A percentile compares a stretch with the other conserved stretches of the same genome.
phyloP scores from a whole-genome alignment of 2,113 vertebrate genomes.

The Tetraodon nigroviridis region DNA sequence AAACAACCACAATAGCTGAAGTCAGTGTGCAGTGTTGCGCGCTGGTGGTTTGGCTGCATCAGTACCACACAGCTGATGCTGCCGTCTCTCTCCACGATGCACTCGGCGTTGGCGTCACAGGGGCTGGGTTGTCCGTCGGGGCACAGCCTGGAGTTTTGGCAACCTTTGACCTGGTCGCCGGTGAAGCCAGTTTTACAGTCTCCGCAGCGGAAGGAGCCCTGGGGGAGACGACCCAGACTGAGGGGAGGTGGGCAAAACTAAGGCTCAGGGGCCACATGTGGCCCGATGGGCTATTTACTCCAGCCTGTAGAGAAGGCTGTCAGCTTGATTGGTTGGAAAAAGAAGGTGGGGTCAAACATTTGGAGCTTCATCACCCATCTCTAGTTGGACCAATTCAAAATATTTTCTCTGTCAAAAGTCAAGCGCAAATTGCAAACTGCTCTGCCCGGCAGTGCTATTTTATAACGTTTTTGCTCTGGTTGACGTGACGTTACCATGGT shows the following conservation, averaged over 20 bases:
- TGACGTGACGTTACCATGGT: conserved; percentile 78
- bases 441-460: too few species aligned
- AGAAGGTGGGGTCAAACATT: too few species aligned
- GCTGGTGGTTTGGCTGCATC: not conserved
- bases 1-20: not conserved
- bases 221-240: conserved; percentile 19
- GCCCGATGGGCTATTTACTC: too few species aligned
- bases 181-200: conserved; percentile 84
- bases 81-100: conserved; percentile 83
- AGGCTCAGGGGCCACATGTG: too few species aligned
- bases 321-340: too few species aligned
- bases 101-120: conserved; percentile 83
- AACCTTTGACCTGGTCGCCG: conserved; percentile 86
- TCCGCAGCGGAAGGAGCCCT: conserved; percentile 93
- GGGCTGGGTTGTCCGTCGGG: conserved; percentile 81
- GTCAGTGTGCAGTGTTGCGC: not conserved
- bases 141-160: conserved; percentile 78
- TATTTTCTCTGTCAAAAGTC: too few species aligned
- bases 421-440: too few species aligned
- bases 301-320: too few species aligned
- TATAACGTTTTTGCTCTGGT: not conserved
- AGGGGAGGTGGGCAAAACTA: not conserved
- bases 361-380: too few species aligned
- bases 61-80: conserved; percentile 85
- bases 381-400: too few species aligned